Conservation (phyloP, 2,113 vertebrate species). For the Petaurus breviceps region DNA sequence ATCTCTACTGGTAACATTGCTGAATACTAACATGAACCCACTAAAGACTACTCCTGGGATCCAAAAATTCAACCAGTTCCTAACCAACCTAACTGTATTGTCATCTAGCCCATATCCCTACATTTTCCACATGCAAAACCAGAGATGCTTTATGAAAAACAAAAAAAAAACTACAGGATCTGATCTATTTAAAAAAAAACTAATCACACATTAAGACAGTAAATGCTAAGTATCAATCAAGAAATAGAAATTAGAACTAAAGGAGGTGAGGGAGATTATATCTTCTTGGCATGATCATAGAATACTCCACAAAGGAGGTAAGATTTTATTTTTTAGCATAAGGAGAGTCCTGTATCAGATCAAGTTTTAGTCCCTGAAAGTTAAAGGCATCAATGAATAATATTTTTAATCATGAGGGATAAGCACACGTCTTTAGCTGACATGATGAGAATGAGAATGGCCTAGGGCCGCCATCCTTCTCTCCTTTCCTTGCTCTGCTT, state of each 20-base stretch:
- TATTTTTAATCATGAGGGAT: neutral
- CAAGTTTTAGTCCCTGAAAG: neutral
- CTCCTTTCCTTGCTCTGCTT: neutral
- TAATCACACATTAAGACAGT: neutral
- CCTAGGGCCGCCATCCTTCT: neutral
- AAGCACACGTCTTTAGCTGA: neutral
- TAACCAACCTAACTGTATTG: neutral
- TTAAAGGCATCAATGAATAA: neutral
- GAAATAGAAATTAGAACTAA: neutral
- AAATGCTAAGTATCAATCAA: neutral
- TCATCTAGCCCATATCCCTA: neutral
- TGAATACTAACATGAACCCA: neutral
- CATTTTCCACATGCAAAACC: neutral
- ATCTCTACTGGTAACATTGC: neutral
- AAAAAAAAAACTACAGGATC: neutral
- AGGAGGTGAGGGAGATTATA: neutral
- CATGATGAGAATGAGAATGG: neutral
- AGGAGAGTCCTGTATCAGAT: neutral
- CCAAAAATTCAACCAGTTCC: neutral
- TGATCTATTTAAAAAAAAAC: neutral
- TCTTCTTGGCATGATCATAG: neutral
- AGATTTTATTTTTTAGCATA: neutral
- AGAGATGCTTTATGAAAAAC: neutral
- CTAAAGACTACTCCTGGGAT: neutral
- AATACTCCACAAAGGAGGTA: neutral